Base-by-base conservation (phyloP, 2,797 vertebrate species). In the Amphiprion clarkii region DNA sequence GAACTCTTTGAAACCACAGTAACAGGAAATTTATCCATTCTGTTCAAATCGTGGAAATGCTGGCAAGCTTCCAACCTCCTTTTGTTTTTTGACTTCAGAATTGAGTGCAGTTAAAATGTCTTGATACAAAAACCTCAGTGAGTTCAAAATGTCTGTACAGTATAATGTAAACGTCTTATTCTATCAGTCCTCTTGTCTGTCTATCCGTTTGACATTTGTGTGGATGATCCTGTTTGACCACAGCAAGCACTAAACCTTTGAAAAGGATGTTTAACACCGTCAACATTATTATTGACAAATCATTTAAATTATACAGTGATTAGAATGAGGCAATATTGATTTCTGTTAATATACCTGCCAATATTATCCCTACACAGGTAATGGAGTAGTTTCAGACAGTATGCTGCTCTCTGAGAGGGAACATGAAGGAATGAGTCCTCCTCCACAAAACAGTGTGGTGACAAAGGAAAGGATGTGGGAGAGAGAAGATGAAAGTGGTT, bases 401-500 rank as follows among this genome's bases (percentile, higher is more conserved):
- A 11, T 2, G 14, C 29, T 60, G 10, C 29, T 53, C 53, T 66
- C 46, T 48, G 9, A 74, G 42, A 27, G 59, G 23, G 48, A 67
- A 60, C 39, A 67, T 61, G 23, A 56, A 71, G 21, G 67, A 60
- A 49, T 54, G n/a, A 53, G 39, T 66, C 68, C 44, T 76, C 53
- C 53, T 73, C 51, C 31, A 46, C 62, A 77, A 61, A 74, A 64
- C 66, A 77, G 6, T 16, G 52, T 70, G 36, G 29, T 67, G 74
- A 68, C 62, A 63, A 67, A 74, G 58, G 39, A 61, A 70, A 65
- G 52, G 46, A 3, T 42, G 53, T 31, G 55, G 39, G 65, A 79
- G 69, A 62, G 52, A 75, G 42, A 54, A 55, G 74, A 76, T 71
- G 81, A 66, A 58, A 71, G 87, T 82, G 75, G 84, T 84, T 39